Evolutionary conservation across 2,113 vertebrate genomes (phyloP).

Genomic region (Delphinus delphis): DNA sequence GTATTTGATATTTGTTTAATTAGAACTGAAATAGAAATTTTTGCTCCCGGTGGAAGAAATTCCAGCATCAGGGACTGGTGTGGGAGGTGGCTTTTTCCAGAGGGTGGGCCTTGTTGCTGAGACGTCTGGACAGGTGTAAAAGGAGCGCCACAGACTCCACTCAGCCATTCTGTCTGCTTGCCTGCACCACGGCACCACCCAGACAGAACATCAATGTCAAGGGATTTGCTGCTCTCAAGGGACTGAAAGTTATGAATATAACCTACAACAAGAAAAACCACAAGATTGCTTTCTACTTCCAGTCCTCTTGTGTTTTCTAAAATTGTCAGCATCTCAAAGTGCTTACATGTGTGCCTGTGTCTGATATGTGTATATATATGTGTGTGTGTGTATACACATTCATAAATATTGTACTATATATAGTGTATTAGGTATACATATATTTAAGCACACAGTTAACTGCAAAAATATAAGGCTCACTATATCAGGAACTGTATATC

Average conservation of each 20-base stretch:
- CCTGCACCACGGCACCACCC: neutral
- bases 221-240: neutral
- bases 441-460: neutral
- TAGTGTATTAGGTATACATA: neutral
- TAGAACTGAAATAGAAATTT: neutral
- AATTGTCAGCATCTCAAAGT: neutral
- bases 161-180: neutral
- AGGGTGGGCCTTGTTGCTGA: neutral
- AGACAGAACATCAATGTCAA: neutral
- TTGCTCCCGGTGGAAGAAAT: neutral
- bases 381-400: rapidly evolving
- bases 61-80: neutral
- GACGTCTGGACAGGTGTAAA: neutral
- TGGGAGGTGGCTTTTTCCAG: neutral
- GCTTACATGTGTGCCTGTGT: neutral
- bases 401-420: neutral
- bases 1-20: neutral
- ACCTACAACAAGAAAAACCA: neutral
- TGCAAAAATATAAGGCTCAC: neutral
- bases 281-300: neutral
- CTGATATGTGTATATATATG: neutral
- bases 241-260: neutral
- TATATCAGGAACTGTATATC: neutral
- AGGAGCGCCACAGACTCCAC: neutral
- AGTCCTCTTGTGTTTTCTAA: neutral